Conservation (phyloP, 2,113 vertebrate species). For the Theristicus caerulescens region DNA sequence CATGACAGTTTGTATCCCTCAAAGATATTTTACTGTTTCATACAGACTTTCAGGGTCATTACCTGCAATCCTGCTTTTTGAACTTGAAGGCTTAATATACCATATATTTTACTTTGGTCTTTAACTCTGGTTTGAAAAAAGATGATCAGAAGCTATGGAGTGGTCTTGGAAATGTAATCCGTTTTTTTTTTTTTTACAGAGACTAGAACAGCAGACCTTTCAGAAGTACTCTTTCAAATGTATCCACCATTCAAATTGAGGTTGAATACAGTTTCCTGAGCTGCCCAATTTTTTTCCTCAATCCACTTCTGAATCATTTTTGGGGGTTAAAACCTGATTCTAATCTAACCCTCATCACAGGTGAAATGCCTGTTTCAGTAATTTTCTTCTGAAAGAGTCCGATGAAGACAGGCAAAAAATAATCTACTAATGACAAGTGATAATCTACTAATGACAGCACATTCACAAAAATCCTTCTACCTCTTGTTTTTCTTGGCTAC, state of each 20-base stretch:
- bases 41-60: not conserved
- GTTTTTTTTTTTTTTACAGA: not conserved
- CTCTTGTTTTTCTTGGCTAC: not conserved
- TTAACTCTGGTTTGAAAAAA: not conserved
- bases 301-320: not conserved
- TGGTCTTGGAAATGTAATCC: not conserved
- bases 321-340: not conserved
- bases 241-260: not conserved
- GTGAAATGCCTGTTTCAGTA: not conserved
- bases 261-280: not conserved
- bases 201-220: not conserved
- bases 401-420: not conserved
- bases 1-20: not conserved
- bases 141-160: not conserved
- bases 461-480: not conserved
- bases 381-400: not conserved
- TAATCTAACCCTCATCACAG: not conserved
- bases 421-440: not conserved
- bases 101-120: not conserved
- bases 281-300: not conserved
- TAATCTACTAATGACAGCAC: not conserved
- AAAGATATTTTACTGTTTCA: not conserved
- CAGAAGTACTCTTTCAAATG: not conserved
- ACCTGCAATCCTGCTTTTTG: not conserved
- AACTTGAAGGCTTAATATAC: not conserved